Evolutionary conservation across 2,113 vertebrate genomes (phyloP).

Genomic region (Cheilinus undulatus): DNA sequence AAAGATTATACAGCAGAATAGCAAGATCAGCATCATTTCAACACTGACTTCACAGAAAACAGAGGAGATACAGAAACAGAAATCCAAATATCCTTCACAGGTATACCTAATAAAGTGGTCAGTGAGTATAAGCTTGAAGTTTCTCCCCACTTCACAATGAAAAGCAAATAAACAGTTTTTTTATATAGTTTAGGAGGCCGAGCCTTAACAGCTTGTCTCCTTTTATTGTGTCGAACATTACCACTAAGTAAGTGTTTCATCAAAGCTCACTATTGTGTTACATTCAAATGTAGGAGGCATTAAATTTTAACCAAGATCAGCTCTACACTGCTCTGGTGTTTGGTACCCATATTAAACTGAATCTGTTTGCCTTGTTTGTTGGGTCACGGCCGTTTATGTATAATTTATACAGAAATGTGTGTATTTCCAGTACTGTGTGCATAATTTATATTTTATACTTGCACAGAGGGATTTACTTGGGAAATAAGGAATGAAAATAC

Average conservation of each 20-base stretch:
- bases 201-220: background rate
- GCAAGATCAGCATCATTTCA: too few relatives aligned
- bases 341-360: background rate
- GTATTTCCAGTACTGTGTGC: slow-evolving; percentile 21
- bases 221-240: background rate
- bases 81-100: too few relatives aligned
- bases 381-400: slow-evolving; percentile 26
- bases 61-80: too few relatives aligned
- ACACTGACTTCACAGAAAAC: too few relatives aligned
- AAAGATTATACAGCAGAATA: too few relatives aligned
- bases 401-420: slow-evolving; percentile 46
- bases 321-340: background rate
- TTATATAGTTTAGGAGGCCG: background rate
- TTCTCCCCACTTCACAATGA: background rate
- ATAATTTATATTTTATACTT: slow-evolving; percentile 31
- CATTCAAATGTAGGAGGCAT: background rate
- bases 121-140: background rate
- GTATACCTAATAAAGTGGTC: too few relatives aligned
- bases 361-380: background rate
- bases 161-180: background rate
- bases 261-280: background rate
- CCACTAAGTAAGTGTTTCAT: background rate
- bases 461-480: background rate
- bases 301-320: background rate
- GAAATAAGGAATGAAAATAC: slow-evolving; percentile 1